These are phyloP conservation scores for Glyphotaelius pellucidus DNA, from an alignment of 2,888 invertebrate species.

Conservation along the genomic window DNA sequence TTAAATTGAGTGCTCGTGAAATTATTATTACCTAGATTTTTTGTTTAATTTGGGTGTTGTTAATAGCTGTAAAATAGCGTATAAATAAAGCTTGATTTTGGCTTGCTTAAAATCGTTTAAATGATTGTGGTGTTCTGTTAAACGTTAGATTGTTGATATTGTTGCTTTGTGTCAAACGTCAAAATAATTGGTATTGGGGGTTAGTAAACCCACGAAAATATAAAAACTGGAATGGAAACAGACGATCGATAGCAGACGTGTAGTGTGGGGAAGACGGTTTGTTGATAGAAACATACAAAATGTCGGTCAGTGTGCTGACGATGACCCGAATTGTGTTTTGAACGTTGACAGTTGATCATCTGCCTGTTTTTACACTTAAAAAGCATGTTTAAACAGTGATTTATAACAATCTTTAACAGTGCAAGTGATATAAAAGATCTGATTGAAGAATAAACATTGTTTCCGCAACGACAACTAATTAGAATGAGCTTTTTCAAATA, in stretches of 20 bases:
- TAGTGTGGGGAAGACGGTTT: neutral
- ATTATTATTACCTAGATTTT: neutral
- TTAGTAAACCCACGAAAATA: constrained; percentile 18
- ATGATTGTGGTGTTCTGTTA: neutral
- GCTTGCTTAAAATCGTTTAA: neutral
- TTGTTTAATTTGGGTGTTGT: neutral
- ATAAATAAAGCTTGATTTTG: neutral
- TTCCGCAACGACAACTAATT: neutral
- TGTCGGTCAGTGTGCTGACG: constrained; percentile 71
- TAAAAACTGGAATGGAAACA: neutral
- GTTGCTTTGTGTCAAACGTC: neutral
- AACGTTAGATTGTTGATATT: neutral
- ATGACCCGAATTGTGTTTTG: constrained; percentile 33
- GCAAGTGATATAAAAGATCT: neutral
- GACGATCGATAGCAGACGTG: constrained; percentile 10
- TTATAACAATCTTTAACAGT: neutral
- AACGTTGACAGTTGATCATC: neutral
- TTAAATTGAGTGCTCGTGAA: neutral
- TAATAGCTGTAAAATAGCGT: neutral
- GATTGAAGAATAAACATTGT: neutral
- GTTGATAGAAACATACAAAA: constrained; percentile 28
- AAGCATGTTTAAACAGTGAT: neutral
- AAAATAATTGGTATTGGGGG: constrained; percentile 5
- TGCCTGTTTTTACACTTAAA: neutral
- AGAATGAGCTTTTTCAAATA: neutral